Percentiles rank a stretch among this genome's conserved stretches.
Conservation (phyloP, 92 coral and sea anemone genomes). For the Palythoa heliodiscus region DNA sequence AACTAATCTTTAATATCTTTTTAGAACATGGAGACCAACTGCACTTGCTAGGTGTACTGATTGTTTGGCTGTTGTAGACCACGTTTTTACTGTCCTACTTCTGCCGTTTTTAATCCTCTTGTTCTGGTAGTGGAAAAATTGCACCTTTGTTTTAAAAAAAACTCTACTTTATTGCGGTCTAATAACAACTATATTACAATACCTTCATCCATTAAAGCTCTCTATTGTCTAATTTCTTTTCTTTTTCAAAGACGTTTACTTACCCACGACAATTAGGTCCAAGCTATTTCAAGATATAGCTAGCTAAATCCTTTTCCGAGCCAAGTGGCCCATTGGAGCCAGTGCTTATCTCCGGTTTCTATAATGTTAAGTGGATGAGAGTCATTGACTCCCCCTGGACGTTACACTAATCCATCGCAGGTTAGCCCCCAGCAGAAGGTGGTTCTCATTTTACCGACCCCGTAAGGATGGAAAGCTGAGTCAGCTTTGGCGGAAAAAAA, state of each 20-base stretch:
- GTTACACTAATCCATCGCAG: too few species aligned
- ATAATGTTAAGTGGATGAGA: not conserved
- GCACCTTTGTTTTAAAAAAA: too few species aligned
- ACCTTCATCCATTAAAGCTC: not conserved
- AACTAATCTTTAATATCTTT: not conserved
- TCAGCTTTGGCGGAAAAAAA: too few species aligned
- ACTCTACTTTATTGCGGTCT: not conserved
- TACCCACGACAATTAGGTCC: not conserved
- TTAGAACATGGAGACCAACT: not conserved
- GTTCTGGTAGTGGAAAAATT: not conserved
- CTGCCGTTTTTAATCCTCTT: not conserved
- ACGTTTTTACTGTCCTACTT: not conserved
- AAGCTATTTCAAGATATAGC: not conserved
- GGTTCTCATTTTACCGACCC: too few species aligned
- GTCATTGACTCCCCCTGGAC: too few species aligned
- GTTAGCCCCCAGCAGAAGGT: too few species aligned
- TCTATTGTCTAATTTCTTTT: not conserved
- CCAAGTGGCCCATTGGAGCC: too few species aligned
- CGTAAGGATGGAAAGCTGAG: too few species aligned
- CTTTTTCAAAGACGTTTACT: not conserved
- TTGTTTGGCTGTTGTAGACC: not conserved
- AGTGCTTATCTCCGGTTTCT: too few species aligned
- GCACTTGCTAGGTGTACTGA: not conserved
- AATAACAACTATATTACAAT: not conserved
- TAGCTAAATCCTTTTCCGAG: too few species aligned